Conservation (phyloP, 2,797 vertebrate genomes). For the Strix occidentalis region DNA sequence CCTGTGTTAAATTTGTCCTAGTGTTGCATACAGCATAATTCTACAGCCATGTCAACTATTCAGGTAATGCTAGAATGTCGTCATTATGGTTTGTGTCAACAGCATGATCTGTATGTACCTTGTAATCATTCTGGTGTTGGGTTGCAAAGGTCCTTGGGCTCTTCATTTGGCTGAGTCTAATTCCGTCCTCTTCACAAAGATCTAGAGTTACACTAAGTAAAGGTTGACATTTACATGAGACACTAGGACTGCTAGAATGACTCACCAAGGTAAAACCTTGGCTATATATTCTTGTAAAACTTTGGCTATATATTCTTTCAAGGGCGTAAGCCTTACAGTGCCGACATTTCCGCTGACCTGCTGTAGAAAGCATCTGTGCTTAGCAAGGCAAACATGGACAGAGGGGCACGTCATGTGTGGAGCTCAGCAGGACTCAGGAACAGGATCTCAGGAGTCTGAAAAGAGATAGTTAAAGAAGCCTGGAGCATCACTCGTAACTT, state of each 20-base stretch:
- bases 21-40: slow-evolving; percentile 26
- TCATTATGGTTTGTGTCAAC: slow-evolving; percentile 64
- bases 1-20: slow-evolving; percentile 14
- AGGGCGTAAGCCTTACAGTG: slow-evolving; percentile 38
- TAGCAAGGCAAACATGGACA: background rate
- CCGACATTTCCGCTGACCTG: background rate
- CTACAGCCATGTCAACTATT: slow-evolving; percentile 62
- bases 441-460: background rate
- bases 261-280: slow-evolving; percentile 70
- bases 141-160: slow-evolving; percentile 73
- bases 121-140: slow-evolving; percentile 70
- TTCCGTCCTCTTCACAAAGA: slow-evolving; percentile 77
- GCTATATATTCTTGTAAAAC: slow-evolving; percentile 68
- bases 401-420: background rate
- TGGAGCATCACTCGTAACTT: background rate
- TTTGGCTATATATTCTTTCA: slow-evolving; percentile 69
- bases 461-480: background rate
- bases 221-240: slow-evolving; percentile 78
- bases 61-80: slow-evolving; percentile 50
- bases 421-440: background rate
- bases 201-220: slow-evolving; percentile 78
- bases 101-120: slow-evolving; percentile 61
- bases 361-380: background rate
- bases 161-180: slow-evolving; percentile 75
- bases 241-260: slow-evolving; percentile 58